Base-by-base conservation (phyloP, 2,888 invertebrate genomes). In the Dynastes grantii region DNA sequence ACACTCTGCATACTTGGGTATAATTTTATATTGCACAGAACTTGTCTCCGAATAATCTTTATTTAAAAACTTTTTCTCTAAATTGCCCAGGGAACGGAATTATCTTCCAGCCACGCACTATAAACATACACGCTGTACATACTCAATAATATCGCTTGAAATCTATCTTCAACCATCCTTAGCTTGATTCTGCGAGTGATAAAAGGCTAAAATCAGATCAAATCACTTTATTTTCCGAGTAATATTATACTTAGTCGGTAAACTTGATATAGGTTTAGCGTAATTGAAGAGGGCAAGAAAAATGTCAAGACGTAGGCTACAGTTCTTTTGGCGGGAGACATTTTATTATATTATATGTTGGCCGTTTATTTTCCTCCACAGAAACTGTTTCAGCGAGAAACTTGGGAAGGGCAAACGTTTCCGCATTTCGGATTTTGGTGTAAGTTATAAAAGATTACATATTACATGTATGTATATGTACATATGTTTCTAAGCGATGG, bases 261-360 rank as follows among this genome's bases (percentile, higher is more conserved):
- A 73, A 61, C 40, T 73, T 73, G 73, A 73, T 73, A 58, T 73
- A 73, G 73, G 73, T 73, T 40, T 13, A 40, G 22, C 58, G 73
- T 73, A 73, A 73, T 73, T 73, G 73, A 73, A 73, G 58, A 73
- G 58, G 73, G 37, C 58, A 58, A 73, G 73, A 73, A 73, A 73
- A 73, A 73, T 61, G 73, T 73, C 73, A 73, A 40, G 58, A 58
- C 58, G 73, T 27, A 73, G 73, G 37, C 58, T 73, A 58, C 58
- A 40, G 73, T 11, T 40, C 37, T 22, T 58, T 40, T 51, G 1
- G 55, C 22, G 51, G 29, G 29, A 61, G 73, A 73, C 40, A 58
- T 73, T 58, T 73, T 73, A 73, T 73, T 73, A 58, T 73, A 73
- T 73, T 73, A 73, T 73, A 73, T 73, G 73, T 58, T 58, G 40